These are phyloP conservation scores for Catharus bicknelli DNA, from an alignment of 2,113 vertebrate genomes.

Conservation along the genomic window DNA sequence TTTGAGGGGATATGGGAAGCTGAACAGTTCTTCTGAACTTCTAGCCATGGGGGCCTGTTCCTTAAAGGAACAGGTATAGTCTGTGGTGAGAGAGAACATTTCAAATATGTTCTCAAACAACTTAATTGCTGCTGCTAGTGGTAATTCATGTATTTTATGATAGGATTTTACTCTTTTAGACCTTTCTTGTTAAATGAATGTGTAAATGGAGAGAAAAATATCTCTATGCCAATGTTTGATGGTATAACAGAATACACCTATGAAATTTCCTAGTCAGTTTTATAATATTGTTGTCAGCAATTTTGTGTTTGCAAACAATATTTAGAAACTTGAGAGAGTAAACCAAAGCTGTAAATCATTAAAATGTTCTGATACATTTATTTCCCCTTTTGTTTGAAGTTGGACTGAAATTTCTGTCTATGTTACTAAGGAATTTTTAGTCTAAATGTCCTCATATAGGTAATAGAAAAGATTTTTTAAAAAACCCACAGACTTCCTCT, in stretches of 20 bases:
- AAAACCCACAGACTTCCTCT: neutral
- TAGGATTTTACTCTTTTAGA: neutral
- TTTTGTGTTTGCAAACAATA: neutral
- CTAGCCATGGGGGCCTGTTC: neutral
- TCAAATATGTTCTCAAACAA: neutral
- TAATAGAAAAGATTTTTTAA: neutral
- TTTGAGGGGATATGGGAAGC: neutral
- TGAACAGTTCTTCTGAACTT: neutral
- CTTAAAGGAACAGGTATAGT: neutral
- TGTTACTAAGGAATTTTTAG: neutral
- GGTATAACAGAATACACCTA: neutral
- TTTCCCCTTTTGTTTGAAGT: neutral
- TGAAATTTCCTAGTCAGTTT: neutral
- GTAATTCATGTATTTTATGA: neutral
- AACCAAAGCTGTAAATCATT: neutral
- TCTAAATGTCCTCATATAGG: neutral
- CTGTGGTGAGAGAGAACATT: neutral
- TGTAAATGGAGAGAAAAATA: neutral
- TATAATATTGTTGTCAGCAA: neutral
- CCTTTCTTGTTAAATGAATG: neutral
- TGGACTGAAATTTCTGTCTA: neutral
- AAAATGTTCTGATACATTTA: neutral
- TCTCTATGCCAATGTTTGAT: neutral
- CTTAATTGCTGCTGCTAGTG: neutral
- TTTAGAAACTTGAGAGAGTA: neutral